phyloP scores from a whole-genome alignment of 1,140 invertebrate species.

The Neodiprion virginianus region DNA sequence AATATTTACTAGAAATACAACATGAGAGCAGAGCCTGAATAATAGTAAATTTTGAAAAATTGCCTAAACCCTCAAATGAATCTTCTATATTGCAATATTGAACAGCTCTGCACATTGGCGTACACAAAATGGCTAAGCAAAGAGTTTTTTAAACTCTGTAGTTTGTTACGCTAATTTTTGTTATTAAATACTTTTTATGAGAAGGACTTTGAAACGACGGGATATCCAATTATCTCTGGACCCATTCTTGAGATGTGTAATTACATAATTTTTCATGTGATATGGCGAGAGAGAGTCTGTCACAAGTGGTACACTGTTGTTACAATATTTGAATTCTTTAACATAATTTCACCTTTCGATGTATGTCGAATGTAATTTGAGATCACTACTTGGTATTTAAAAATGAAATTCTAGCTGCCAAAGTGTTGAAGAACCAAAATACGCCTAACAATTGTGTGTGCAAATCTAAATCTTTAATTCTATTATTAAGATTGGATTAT shows the following conservation, averaged over 20 bases:
- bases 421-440: background rate
- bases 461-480: background rate
- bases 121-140: slow-evolving; percentile 28
- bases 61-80: background rate
- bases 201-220: background rate
- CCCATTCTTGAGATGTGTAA: background rate
- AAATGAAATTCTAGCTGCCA: background rate
- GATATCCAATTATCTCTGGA: background rate
- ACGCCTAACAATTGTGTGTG: background rate
- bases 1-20: background rate
- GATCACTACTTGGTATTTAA: background rate
- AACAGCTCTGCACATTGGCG: background rate
- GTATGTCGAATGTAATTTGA: background rate
- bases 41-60: background rate
- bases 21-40: background rate
- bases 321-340: background rate
- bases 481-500: background rate
- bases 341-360: background rate
- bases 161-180: slow-evolving; percentile 49
- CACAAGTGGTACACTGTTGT: background rate
- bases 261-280: background rate
- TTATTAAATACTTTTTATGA: slow-evolving; percentile 27
- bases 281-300: background rate
- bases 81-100: background rate
- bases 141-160: slow-evolving; percentile 27